These are phyloP conservation scores for Oceanodroma tethys DNA, from an alignment of 2,113 vertebrate genomes.

Conservation along the genomic window DNA sequence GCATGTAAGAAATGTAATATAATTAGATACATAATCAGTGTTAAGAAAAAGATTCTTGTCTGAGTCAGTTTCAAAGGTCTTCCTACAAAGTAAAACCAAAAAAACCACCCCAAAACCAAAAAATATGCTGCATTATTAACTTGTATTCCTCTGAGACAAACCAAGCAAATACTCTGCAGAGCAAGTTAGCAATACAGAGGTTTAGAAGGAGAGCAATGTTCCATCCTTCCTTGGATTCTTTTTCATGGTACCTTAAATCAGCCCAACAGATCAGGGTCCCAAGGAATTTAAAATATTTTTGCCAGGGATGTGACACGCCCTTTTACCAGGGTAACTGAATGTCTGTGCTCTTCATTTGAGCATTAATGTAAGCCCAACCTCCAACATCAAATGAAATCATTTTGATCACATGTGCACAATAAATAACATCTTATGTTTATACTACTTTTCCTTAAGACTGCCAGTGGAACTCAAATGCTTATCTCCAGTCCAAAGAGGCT, in stretches of 20 bases:
- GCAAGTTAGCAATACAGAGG: neutral
- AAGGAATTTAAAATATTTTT: neutral
- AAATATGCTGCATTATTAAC: neutral
- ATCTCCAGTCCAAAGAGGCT: neutral
- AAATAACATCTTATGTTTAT: neutral
- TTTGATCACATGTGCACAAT: neutral
- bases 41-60: neutral
- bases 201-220: neutral
- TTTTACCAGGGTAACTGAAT: neutral
- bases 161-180: neutral
- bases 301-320: neutral
- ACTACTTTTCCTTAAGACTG: neutral
- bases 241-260: neutral
- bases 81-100: neutral
- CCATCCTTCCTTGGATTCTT: neutral
- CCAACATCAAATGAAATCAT: neutral
- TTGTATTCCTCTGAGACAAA: neutral
- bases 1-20: neutral
- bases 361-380: neutral
- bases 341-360: neutral
- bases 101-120: neutral
- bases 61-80: neutral
- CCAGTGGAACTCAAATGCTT: neutral
- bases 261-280: neutral
- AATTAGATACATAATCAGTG: neutral